These are phyloP conservation scores for Zaprionus capensis DNA, from an alignment of 1,140 invertebrate genomes.

Conservation along the genomic window DNA sequence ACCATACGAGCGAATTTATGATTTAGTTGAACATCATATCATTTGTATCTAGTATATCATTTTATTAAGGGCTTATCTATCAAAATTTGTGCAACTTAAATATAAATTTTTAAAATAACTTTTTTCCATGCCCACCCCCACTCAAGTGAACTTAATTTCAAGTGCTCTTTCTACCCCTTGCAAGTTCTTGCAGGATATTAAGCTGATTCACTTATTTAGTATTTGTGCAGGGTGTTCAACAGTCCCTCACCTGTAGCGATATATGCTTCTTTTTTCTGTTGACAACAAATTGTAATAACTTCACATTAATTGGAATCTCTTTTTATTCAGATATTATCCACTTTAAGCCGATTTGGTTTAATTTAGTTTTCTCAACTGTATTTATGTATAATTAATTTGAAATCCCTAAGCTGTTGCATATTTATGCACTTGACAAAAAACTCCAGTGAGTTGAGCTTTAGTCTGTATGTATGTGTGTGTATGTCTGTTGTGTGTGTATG, in stretches of 20 bases:
- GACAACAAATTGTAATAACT: neutral
- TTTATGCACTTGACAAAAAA: constrained; percentile 4
- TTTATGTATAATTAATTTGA: constrained; percentile 23
- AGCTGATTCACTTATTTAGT: too few species aligned
- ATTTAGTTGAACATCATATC: too few species aligned
- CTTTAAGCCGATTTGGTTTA: neutral
- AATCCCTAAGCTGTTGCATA: constrained; percentile 8
- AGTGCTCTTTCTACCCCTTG: too few species aligned
- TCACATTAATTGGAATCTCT: neutral
- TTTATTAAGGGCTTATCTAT: too few species aligned
- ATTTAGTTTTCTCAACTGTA: neutral
- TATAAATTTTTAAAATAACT: too few species aligned
- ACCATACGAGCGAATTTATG: too few species aligned
- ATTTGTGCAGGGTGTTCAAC: neutral
- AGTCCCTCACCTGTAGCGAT: neutral
- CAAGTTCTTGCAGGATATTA: too few species aligned
- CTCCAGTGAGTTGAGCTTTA: neutral
- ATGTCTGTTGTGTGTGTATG: neutral
- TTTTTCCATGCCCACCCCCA: too few species aligned
- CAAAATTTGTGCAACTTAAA: too few species aligned
- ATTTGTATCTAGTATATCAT: too few species aligned
- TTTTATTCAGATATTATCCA: neutral
- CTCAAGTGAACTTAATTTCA: too few species aligned
- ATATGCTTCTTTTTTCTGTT: neutral
- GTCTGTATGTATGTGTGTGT: neutral